Evolutionary conservation across 2,113 vertebrate species (phyloP), one percentile per base, ranked within the genome.

Genomic region (Periophthalmus modestus): DNA sequence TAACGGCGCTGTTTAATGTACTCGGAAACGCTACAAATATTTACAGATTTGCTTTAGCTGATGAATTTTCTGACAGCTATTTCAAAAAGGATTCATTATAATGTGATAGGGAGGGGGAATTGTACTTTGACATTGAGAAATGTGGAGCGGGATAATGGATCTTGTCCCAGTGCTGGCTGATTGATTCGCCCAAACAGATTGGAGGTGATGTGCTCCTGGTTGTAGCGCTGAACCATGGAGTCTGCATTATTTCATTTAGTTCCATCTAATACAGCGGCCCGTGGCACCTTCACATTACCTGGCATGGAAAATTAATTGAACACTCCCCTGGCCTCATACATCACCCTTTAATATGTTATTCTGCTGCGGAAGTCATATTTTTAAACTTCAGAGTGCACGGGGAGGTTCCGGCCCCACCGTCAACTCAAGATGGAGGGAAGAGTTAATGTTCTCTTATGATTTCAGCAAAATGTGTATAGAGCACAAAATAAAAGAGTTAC

Each of bases 181-280:
- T 90, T 87, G 88, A 91, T 90, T 89, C 83, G 82, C 84, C 77
- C 81, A 85, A 88, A 91, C 88, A 86, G 78, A 92, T 87, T 88
- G 81, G 80, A 84, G 82, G 83, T 89, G 79, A 87, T 87, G 89
- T 79, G 83, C 82, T 87, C 79, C 77, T 84, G 66, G 87, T 87
- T 85, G 69, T 82, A 85, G 86, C 85, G 83, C 76, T 90, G 88
- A 88, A 89, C 86, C 80, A 76, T 77, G 80, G 81, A 80, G 69
- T 87, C 83, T 78, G 83, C 72, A 72, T 89, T 88, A 89, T 90
- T 91, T 84, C 78, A 88, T 89, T 86, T 88, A 84, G 88, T 87
- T 82, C 82, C 77, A 59, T 85, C 81, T 90, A 85, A 91, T 88
- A 77, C 85, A 80, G 73, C 39, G 70, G 73, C 58, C 82, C 81